Conservation (phyloP, 2,113 vertebrate genomes). For the Chitala chitala region DNA sequence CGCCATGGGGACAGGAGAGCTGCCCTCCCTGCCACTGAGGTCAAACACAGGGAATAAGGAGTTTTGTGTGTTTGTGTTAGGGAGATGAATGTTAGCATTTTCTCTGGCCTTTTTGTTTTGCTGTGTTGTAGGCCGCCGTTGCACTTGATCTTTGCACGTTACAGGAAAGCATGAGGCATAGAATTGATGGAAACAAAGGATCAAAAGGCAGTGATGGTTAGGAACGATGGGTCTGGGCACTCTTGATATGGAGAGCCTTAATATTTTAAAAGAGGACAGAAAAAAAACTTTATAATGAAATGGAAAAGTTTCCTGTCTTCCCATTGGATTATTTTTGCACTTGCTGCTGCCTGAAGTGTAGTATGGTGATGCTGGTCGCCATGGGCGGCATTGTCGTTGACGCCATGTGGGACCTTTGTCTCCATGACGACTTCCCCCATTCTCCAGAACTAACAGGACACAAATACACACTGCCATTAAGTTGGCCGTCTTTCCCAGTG, state of each 20-base stretch:
- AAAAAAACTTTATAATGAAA: not conserved
- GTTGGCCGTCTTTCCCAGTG: not conserved
- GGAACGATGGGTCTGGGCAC: not conserved
- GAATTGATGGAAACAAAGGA: too few relatives aligned
- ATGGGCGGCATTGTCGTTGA: constrained; percentile 47
- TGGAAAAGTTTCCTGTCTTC: not conserved
- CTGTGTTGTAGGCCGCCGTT: not conserved
- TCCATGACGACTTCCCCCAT: constrained; percentile 59
- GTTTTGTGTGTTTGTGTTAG: constrained; percentile 19
- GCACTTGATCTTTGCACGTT: not conserved
- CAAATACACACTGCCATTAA: constrained; percentile 8
- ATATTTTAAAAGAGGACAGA: constrained; percentile 33
- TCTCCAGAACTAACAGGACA: constrained; percentile 32
- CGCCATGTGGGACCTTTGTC: constrained; percentile 58
- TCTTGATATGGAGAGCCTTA: constrained; percentile 38
- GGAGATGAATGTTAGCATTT: not conserved
- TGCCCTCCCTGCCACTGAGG: not conserved
- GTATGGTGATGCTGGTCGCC: constrained; percentile 49
- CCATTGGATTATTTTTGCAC: not conserved
- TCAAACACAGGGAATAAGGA: constrained; percentile 17
- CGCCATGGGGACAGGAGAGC: constrained; percentile 20
- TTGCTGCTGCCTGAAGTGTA: not conserved
- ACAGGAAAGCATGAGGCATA: not conserved
- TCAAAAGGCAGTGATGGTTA: too few relatives aligned
- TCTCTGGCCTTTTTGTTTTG: not conserved